Evolutionary conservation across 2,113 vertebrate genomes (phyloP), one percentile per base, ranked within the genome.

Genomic region (Brachyhypopomus gauderio): DNA sequence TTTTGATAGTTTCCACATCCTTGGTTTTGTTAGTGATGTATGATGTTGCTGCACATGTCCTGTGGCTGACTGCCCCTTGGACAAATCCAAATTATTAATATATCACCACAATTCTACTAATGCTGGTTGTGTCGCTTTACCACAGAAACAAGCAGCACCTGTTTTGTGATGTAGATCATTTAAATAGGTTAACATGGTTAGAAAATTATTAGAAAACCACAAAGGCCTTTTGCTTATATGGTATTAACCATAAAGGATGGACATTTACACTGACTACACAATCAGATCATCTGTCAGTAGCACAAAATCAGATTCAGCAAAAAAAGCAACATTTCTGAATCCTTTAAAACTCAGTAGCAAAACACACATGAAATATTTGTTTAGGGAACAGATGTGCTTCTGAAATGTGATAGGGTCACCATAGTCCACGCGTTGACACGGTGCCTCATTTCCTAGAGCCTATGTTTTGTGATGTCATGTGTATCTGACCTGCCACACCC

Each of bases 391-490:
- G 5, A 30, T 1, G 17, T 67, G 4, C 64, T 20, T 5, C 5
- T 67, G 25, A 36, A 67, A 36, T 16, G n/a, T 67, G 66, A 41
- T 70, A 19, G 36, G n/a, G 41, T 70, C 36, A 22, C n/a, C 19
- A 4, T n/a, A 9, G 66, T 41, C 66, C 11, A 11, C 8, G 11
- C 38, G 66, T 41, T 70, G 66, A 70, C 66, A 66, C 19, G 34
- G 34, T 66, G 63, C 63, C 41, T 66, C 5, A 19, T 69, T 69
- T 69, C 36, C 34, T 17, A 69, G 30, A 69, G 34, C 5, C 66
- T 12, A 41, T 41, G 20, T 45, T 79, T 55, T 71, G 19, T 72
- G 48, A 59, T 36, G 30, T 72, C 66, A 41, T 60, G 55, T 71
- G 25, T 79, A 38, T 66, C 22, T 60, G 17, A 59, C 38, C 5